Evolutionary conservation across 2,888 invertebrate species (phyloP).

Genomic region (Limenitis camilla): DNA sequence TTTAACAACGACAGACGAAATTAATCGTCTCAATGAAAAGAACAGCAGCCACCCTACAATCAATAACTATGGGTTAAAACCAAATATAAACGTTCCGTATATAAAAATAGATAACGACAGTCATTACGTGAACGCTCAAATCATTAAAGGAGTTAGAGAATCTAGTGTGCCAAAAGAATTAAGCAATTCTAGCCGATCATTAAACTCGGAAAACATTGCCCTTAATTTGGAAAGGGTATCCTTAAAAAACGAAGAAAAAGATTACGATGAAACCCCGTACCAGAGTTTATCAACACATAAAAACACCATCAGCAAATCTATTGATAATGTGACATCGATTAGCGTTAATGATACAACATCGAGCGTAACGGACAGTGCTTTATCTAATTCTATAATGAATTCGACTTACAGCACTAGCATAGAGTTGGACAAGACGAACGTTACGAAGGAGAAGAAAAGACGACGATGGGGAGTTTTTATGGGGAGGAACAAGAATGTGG

Average conservation of each 20-base stretch:
- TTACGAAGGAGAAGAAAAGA: conserved; percentile 75
- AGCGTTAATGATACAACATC: conserved; percentile 41
- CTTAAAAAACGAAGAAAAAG: conserved; percentile 45
- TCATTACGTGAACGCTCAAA: conserved; percentile 66
- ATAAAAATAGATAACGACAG: conserved; percentile 43
- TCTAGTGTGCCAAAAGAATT: conserved; percentile 55
- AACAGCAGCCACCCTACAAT: conserved; percentile 55
- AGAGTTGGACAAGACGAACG: conserved; percentile 46
- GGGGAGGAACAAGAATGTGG: conserved; percentile 73
- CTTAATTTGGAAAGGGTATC: conserved; percentile 50
- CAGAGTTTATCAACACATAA: conserved; percentile 60
- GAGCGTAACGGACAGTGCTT: conserved; percentile 35
- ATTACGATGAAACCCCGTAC: conserved; percentile 63
- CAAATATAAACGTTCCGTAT: conserved; percentile 30
- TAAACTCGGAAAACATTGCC: conserved; percentile 42
- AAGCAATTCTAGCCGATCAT: conserved; percentile 38
- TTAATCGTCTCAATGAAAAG: conserved; percentile 59
- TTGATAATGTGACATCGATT: conserved; percentile 61
- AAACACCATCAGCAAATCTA: conserved; percentile 45
- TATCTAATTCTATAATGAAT: conserved; percentile 45
- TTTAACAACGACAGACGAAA: conserved; percentile 81
- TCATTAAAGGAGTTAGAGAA: conserved; percentile 59
- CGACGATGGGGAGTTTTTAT: conserved; percentile 82
- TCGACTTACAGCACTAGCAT: conserved; percentile 49
- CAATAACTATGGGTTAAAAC: conserved; percentile 39